Conservation (phyloP, 2,797 vertebrate species). For the Fratercula arctica region DNA sequence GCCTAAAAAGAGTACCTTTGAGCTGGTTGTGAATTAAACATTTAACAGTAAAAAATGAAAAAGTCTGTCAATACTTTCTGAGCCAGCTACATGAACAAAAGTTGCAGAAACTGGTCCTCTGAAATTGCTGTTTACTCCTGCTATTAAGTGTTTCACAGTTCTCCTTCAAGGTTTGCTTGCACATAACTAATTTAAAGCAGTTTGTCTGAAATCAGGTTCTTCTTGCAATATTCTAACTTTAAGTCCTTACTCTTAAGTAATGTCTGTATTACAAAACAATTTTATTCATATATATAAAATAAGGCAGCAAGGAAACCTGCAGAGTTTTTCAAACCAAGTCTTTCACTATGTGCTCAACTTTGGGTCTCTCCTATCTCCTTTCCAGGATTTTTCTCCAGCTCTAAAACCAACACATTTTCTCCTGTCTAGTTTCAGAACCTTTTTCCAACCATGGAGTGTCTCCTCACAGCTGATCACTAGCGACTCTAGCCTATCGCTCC, state of each 20-base stretch:
- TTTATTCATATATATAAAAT: neutral
- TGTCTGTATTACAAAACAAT: neutral
- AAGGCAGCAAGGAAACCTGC: neutral
- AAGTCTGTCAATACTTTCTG: neutral
- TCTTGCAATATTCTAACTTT: neutral
- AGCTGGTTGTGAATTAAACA: conserved; percentile 9
- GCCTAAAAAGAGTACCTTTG: neutral
- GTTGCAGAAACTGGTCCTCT: neutral
- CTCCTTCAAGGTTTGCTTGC: neutral
- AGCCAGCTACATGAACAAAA: neutral
- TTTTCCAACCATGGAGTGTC: neutral
- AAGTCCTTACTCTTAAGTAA: neutral
- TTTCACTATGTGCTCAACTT: neutral
- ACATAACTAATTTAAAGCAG: neutral
- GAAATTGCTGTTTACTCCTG: neutral
- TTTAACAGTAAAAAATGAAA: conserved; percentile 19
- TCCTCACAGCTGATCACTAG: neutral
- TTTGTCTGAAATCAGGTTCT: neutral
- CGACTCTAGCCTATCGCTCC: neutral
- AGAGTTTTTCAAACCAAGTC: neutral
- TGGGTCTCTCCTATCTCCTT: neutral
- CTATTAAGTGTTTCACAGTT: neutral
- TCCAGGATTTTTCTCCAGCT: neutral
- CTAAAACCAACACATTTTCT: neutral
- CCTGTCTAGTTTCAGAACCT: neutral